Evolutionary conservation across 2,113 vertebrate species (phyloP), one percentile per base, ranked within the genome.

Genomic region (Nycticorax nycticorax): DNA sequence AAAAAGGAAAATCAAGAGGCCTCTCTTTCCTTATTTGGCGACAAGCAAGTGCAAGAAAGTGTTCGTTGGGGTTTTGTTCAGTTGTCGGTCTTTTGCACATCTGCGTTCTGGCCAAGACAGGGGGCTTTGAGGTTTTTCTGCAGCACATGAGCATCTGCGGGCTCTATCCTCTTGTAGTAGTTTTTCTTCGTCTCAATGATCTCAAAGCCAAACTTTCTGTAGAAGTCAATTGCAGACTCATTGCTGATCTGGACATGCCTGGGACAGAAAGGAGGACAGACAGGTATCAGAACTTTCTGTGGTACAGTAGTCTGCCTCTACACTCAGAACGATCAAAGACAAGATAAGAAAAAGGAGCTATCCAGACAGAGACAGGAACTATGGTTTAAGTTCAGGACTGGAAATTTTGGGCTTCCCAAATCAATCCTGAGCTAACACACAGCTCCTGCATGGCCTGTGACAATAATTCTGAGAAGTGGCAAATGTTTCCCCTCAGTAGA

Each of bases 91-190:
- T 99, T 99, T 97, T 99, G 99, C 97, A 99, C 98, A 79, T 99
- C 99, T 98, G 98, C 98, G n/a, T 97, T 98, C 97, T 98, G 98
- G 92, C 98, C 98, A 80, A 98, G 98, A 92, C 98, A 98, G 97
- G 94, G 98, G 98, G 98, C 98, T 98, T 98, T 99, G 98, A 99
- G 99, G 97, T 99, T 99, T 98, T 99, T 99, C 98, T 99, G 99
- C 98, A 99, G 98, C 97, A 99, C 99, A 7, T 99, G 99, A 92
- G 99, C 99, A 77, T 99, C 99, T 94, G 99, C 99, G 0, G 99
- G 99, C 96, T 99, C 99, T 99, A 99, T 99, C 98, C 99, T 99
- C 98, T 99, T 99, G 98, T 99, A 99, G 98, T 99, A 99, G 98
- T 99, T 99, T 98, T 99, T 99, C 99, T 99, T 99, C 85, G 99